Base-by-base conservation (phyloP, 2,797 vertebrate species). In the Sebastes kiyomatsui region DNA sequence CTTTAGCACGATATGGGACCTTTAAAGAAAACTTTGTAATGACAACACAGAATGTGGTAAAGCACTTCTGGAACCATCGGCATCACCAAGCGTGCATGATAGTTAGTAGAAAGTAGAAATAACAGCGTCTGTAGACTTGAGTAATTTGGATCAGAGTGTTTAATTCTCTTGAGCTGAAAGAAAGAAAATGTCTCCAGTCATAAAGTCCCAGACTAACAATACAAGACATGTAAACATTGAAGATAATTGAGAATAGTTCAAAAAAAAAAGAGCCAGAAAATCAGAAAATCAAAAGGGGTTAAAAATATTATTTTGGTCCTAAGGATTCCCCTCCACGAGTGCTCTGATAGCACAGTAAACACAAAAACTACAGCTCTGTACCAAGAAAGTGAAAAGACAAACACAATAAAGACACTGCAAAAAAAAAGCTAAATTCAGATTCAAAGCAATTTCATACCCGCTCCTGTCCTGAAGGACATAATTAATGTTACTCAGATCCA, bases 161-260 rank as follows among this genome's bases (percentile, higher is more conserved):
- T 94, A 88, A 90, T 94, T 88, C 85, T 92, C 87, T 90, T 90
- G 83, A 91, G 73, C 5, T 82, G 80, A 92, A 91, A 78, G 22
- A 67, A 64, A 66, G n/a, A 55, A 52, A 74, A 69, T 7, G 7
- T 42, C 18, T 77, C 64, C 11, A 65, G 30, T 22, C 10, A 20
- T 20, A 67, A 54, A 5, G 3, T n/a, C 49, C 58, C 59, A 55
- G 3, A 55, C 6, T 18, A 67, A 77, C 54, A 84, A 49, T 16
- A 73, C 5, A 35, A 81, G 30, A 77, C 16, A 73, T 4, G 27
- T 67, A 75, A 64, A 84, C 33, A 49, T 4, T 38, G 22, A 79
- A 64, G 20, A 73, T 1, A 14, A 81, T 1, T 0, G 30, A 81
- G 13, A 58, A 67, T 52, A 0, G 49, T 52, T 46, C 4, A 12